Base-by-base conservation (phyloP, 2,888 invertebrate genomes). In the Trachelus stipa region DNA sequence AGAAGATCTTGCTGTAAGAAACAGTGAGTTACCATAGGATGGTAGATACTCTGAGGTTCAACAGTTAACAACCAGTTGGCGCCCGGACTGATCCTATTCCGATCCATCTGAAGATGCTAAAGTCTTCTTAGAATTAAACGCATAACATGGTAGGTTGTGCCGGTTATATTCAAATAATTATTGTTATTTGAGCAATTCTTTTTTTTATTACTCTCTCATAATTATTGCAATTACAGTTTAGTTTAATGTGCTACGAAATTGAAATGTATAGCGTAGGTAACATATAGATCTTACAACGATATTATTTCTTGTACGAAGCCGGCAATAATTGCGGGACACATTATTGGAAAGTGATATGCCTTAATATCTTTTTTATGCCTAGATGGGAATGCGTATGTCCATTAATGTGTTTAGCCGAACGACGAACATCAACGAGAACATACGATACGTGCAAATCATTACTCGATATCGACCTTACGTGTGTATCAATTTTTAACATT, bases 141-240 rank as follows among this genome's bases (percentile, higher is more conserved):
- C 23, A 23, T 56, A 56, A 9, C 23, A 9, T 23, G 56, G 23
- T 23, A 56, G 56, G 15, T 56, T 23, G 56, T 56, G 23, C 9
- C 23, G 56, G 9, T 56, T 56, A 23, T 23, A 56, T 56, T 56
- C 6, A 56, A 56, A 71, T 71, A 69, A 34, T 69, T 33, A 35
- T 69, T 3, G 69, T 69, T 1, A 31, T 34, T 68, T 12, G 73
- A 69, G 56, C 80, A 69, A 74, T 84, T 85, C 82, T 84, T 83
- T 82, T 83, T 85, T 86, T 87, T 85, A 86, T 88, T 84, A 85
- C 84, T 86, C 85, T 79, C 79, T 83, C 80, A 85, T 85, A 85
- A 82, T 87, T 87, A 87, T 87, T 87, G 86, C 87, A 87, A 84
- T 86, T 86, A 86, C 84, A 86, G 83, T 83, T 83, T 76, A 75